Percentiles rank a stretch among this genome's conserved stretches.
phyloP scores from a whole-genome alignment of 1,140 invertebrate genomes.

The Sinella curviseta region DNA sequence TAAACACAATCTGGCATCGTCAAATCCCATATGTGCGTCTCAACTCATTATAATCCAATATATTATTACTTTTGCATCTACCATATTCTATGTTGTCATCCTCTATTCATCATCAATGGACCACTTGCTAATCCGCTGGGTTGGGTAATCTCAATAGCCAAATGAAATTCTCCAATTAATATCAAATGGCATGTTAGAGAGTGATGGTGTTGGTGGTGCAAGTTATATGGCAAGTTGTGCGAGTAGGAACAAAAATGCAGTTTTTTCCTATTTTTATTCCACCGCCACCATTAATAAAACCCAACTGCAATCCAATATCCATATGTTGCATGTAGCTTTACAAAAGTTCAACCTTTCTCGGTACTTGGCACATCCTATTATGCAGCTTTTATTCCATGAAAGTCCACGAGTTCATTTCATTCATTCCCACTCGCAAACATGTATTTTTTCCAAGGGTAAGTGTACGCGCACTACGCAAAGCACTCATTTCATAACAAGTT shows the following conservation, averaged over 20 bases:
- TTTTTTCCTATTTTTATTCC: not conserved
- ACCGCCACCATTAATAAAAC: not conserved
- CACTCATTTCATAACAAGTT: too few species aligned
- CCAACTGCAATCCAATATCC: not conserved
- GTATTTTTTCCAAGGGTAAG: too few species aligned
- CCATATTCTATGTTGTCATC: not conserved
- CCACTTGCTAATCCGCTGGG: constrained; percentile 14
- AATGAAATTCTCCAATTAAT: not conserved
- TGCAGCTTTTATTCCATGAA: not conserved
- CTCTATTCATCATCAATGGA: not conserved
- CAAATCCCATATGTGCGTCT: not conserved
- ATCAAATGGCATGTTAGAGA: not conserved
- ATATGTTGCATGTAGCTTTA: not conserved
- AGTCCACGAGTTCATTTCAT: too few species aligned
- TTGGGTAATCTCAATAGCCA: not conserved
- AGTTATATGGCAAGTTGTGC: not conserved
- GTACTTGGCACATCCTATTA: not conserved
- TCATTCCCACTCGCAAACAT: too few species aligned
- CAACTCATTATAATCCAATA: constrained; percentile 25
- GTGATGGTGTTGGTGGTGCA: too few species aligned
- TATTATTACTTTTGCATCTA: not conserved
- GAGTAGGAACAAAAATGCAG: not conserved
- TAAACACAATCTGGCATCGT: not conserved
- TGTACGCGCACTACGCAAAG: too few species aligned
- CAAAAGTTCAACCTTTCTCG: not conserved